These are phyloP conservation scores for Hydrochoerus hydrochaeris DNA, from an alignment of 2,113 vertebrate species.

Conservation along the genomic window DNA sequence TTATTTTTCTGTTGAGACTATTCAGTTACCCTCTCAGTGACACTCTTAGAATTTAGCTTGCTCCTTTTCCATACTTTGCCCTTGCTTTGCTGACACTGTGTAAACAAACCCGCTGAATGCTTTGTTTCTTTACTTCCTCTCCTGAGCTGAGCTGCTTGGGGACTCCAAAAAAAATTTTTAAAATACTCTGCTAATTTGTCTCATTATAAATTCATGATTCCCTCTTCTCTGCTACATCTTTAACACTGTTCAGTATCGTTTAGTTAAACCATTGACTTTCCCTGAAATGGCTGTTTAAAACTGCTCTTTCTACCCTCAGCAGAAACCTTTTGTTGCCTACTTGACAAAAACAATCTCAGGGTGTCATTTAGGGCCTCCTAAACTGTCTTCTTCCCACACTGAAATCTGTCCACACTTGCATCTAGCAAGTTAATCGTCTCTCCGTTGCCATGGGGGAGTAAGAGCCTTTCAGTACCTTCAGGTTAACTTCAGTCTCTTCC, in stretches of 20 bases:
- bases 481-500: background rate
- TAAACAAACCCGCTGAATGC: background rate
- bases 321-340: background rate
- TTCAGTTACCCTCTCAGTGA: background rate
- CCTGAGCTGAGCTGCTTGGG: background rate
- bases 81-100: background rate
- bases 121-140: background rate
- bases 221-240: background rate
- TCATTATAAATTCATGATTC: slow-evolving; percentile 20
- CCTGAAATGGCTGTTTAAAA: background rate
- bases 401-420: background rate
- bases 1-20: background rate
- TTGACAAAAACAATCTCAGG: background rate
- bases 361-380: background rate
- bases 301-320: background rate
- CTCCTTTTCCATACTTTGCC: background rate
- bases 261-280: background rate
- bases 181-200: background rate
- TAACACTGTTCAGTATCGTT: background rate
- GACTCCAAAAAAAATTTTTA: background rate
- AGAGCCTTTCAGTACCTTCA: background rate
- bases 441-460: background rate
- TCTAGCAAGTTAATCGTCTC: background rate
- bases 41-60: background rate
- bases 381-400: background rate